Evolutionary conservation across 1,140 invertebrate genomes (phyloP).

Genomic region (Drosophila asahinai): DNA sequence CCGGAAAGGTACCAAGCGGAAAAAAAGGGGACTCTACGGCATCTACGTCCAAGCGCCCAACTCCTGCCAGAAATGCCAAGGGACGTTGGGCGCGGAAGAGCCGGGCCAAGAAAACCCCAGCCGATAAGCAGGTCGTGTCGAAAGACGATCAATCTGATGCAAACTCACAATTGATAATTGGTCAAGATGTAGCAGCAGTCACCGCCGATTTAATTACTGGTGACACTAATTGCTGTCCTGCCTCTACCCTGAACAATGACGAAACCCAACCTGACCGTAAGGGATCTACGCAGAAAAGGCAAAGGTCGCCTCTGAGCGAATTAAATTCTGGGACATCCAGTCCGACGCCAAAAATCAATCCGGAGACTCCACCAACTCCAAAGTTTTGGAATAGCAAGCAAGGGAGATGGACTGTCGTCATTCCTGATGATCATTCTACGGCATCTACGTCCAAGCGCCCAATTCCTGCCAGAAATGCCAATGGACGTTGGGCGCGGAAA

Average conservation of each 20-base stretch:
- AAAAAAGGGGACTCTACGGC: background rate
- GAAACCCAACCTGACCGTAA: background rate
- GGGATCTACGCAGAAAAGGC: no score
- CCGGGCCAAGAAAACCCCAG: background rate
- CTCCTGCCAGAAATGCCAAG: background rate
- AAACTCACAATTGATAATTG: no score
- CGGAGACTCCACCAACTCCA: background rate
- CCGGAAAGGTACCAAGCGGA: accelerated
- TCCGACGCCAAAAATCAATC: no score
- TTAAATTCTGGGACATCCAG: no score
- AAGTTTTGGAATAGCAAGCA: background rate
- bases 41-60: background rate
- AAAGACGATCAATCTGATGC: background rate
- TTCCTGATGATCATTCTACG: no score
- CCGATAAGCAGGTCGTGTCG: no score
- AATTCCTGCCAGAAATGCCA: background rate
- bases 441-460: background rate
- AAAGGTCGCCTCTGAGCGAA: background rate
- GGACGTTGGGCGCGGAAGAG: background rate
- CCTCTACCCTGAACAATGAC: no score
- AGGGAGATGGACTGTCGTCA: background rate
- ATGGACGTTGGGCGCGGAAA: background rate
- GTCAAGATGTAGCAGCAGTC: background rate
- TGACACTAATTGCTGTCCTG: no score
- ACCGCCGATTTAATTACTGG: no score